Evolutionary conservation across 1,140 invertebrate genomes (phyloP).

Genomic region (Pseudobourletiella spinata): DNA sequence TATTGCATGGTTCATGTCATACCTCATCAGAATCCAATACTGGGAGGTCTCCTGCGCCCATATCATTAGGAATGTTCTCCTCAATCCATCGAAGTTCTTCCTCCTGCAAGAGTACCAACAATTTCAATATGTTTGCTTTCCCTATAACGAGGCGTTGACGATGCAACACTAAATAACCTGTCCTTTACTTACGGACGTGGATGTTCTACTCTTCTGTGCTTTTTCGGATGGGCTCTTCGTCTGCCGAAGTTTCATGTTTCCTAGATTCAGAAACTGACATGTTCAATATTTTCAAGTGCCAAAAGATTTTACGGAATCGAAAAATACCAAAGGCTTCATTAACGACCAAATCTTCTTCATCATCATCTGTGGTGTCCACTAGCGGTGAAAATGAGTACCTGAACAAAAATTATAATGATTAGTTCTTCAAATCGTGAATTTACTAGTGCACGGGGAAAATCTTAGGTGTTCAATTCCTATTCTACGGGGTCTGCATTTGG

Average conservation of each 20-base stretch:
- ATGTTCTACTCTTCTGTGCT: conserved; percentile 9
- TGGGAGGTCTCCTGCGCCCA: conserved; percentile 62
- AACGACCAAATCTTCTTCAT: conserved; percentile 69
- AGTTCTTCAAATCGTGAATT: too few relatives aligned
- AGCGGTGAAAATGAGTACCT: conserved; percentile 86
- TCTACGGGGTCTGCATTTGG: too few relatives aligned
- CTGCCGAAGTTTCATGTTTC: conserved; percentile 29
- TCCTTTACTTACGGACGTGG: conserved; percentile 20
- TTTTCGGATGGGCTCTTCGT: conserved; percentile 24
- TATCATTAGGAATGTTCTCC: conserved; percentile 73
- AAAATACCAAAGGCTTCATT: conserved; percentile 65
- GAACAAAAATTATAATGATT: conserved; percentile 1
- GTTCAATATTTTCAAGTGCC: too few relatives aligned
- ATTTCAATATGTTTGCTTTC: not conserved
- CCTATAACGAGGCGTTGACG: not conserved
- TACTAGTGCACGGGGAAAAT: too few relatives aligned
- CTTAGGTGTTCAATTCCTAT: too few relatives aligned
- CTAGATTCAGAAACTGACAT: not conserved
- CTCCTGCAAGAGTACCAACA: conserved; percentile 47
- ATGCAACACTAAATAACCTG: not conserved
- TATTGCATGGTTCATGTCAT: too few relatives aligned
- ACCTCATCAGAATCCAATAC: conserved; percentile 78
- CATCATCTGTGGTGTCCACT: conserved; percentile 65
- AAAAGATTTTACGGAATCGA: too few relatives aligned
- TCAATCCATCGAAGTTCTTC: conserved; percentile 85